phyloP scores from a whole-genome alignment of 2,113 vertebrate genomes.

The Eubucco bourcierii region DNA sequence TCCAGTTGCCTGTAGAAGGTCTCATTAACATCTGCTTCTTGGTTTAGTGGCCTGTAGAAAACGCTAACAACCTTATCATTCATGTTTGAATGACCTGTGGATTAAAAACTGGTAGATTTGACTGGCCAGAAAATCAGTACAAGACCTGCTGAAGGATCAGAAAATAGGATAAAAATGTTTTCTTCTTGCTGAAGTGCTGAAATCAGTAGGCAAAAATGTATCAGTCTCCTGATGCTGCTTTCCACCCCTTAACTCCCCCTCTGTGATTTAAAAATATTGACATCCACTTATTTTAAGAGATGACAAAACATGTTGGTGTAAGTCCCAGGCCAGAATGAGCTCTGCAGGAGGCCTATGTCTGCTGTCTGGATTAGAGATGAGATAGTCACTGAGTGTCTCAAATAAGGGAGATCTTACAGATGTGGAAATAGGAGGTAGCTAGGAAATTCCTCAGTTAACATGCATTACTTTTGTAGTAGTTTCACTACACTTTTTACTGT shows the following conservation, averaged over 20 bases:
- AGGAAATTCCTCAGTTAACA: not conserved
- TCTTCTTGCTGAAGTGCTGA: not conserved
- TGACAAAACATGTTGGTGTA: not conserved
- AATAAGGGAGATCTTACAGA: not conserved
- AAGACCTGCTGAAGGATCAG: not conserved
- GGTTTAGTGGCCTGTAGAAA: too few relatives aligned
- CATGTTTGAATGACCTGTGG: not conserved
- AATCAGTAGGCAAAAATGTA: not conserved
- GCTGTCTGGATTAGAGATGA: not conserved
- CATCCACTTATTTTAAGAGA: not conserved
- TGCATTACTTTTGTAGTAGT: not conserved
- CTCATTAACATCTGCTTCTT: too few relatives aligned
- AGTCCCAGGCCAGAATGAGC: rapidly evolving
- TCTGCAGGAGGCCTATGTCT: not conserved
- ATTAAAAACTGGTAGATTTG: not conserved
- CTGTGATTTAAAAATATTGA: not conserved
- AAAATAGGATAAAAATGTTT: not conserved
- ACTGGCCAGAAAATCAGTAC: not conserved
- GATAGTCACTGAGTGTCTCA: not conserved
- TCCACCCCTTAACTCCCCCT: too few relatives aligned
- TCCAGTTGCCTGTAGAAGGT: too few relatives aligned
- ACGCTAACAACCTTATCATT: too few relatives aligned
- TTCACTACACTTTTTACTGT: not conserved
- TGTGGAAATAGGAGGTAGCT: not conserved
- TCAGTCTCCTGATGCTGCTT: not conserved